Percentiles rank a stretch among this genome's conserved stretches.
phyloP scores from a whole-genome alignment of 2,113 vertebrate species.

The Carlito syrichta region DNA sequence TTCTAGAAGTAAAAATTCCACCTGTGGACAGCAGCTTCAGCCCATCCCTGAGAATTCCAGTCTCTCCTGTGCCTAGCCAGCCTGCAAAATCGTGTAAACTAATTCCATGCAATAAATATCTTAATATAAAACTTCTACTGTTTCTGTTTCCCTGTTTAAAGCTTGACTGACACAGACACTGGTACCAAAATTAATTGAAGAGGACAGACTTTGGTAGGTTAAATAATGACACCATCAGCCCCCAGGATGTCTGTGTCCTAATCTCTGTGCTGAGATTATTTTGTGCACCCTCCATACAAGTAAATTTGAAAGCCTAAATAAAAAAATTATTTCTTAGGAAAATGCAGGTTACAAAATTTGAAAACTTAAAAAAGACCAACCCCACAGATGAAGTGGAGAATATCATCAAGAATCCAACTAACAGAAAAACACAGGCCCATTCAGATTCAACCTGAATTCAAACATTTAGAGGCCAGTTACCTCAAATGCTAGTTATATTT shows the following conservation, averaged over 20 bases:
- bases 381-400: neutral
- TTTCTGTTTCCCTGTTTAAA: neutral
- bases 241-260: neutral
- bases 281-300: neutral
- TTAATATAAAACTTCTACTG: neutral
- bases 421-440: neutral
- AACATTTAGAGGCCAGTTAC: neutral
- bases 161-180: neutral
- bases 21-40: too few relatives aligned
- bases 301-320: neutral
- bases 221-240: neutral
- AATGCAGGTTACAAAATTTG: neutral
- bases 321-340: neutral
- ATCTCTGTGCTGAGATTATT: neutral
- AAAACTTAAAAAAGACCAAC: neutral
- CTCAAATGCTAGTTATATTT: neutral
- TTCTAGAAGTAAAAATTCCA: too few relatives aligned
- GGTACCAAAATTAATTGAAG: neutral
- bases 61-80: too few relatives aligned
- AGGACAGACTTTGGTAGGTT: neutral
- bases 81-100: neutral
- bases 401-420: neutral
- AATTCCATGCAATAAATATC: too few relatives aligned
- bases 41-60: too few relatives aligned
- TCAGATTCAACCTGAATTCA: neutral